phyloP scores from a whole-genome alignment of 2,113 vertebrate species.

The Saccopteryx leptura region DNA sequence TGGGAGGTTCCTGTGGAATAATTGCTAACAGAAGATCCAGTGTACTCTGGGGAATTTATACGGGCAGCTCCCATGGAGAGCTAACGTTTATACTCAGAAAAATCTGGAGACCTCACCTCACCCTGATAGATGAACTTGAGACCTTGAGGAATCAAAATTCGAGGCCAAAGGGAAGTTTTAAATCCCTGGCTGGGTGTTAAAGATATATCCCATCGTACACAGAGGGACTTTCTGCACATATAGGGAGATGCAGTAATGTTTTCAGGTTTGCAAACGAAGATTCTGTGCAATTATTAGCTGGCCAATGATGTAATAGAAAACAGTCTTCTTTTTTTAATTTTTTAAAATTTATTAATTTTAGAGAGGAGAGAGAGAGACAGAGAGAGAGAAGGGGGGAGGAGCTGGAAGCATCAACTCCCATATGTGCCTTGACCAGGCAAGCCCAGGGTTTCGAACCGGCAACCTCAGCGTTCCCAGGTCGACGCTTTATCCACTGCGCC shows the following conservation, averaged over 20 bases:
- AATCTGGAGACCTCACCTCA: too few relatives aligned
- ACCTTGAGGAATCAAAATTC: neutral
- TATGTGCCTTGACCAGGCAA: too few relatives aligned
- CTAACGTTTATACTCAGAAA: neutral
- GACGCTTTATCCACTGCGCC: too few relatives aligned
- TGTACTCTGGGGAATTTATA: neutral
- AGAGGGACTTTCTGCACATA: neutral
- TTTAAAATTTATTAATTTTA: too few relatives aligned
- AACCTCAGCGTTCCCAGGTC: too few relatives aligned
- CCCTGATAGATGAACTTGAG: neutral
- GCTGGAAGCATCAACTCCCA: too few relatives aligned
- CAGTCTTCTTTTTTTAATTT: too few relatives aligned
- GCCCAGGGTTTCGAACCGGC: too few relatives aligned
- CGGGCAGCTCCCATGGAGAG: neutral
- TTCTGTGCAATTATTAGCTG: neutral
- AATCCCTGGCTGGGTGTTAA: neutral
- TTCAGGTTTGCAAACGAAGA: neutral
- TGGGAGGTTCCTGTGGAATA: neutral
- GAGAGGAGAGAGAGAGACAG: too few relatives aligned
- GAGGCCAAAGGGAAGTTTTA: neutral
- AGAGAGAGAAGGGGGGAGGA: too few relatives aligned
- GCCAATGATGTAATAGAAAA: neutral
- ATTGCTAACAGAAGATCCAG: neutral
- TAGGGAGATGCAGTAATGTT: neutral
- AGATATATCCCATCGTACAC: neutral